Base-by-base conservation (phyloP, 2,113 vertebrate species). In the Gasterosteus nipponicus region DNA sequence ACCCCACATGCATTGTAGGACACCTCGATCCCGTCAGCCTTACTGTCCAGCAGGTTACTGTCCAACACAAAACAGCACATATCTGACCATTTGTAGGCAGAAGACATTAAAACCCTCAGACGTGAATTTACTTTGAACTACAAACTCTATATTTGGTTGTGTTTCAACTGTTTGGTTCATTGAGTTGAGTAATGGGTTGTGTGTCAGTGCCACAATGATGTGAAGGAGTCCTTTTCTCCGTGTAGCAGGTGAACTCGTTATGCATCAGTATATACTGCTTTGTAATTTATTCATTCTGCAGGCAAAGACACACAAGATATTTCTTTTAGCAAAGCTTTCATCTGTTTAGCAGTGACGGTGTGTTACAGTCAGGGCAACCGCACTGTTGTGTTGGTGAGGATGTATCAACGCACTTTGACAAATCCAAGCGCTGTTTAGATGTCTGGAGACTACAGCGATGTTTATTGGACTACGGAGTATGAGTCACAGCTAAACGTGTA, bases 1-100 rank as follows among this genome's bases (percentile, higher is more conserved):
- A 99, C 98, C 0, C 98, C 98, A 0, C 98, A 99, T 3, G 98
- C 98, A 0, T 99, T 99, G 79, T 99, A 99, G 0, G 98, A 99
- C 4, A 99, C 98, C 87, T 99, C 98, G 5, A 99, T 99, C 35
- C 98, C 98, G 0, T 99, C 98, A 0, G 98, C 97, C 89, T 99
- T 98, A 77, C 98, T 99, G 89, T 97, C 96, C 88, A 99, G 92
- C 77, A 99, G 93, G 75, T 97, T 96, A 91, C 98, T 99, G 90
- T 33, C 3, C 15, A 10, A 39, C 12, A 60, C 2, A 38, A 35
- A 26, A 47, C 35, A 59, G 19, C 10, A 61, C 3, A 19, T 8
- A 38, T 16, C 31, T 29, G 22, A n/a, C 9, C 7, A 44, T 16
- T 3, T 1, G 18, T 49, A 15, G 10, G 22, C 10, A 19, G 12